Percentiles rank a stretch among this genome's conserved stretches.
These are phyloP conservation scores for Perccottus glenii DNA, from an alignment of 2,113 vertebrate genomes.

Conservation along the genomic window DNA sequence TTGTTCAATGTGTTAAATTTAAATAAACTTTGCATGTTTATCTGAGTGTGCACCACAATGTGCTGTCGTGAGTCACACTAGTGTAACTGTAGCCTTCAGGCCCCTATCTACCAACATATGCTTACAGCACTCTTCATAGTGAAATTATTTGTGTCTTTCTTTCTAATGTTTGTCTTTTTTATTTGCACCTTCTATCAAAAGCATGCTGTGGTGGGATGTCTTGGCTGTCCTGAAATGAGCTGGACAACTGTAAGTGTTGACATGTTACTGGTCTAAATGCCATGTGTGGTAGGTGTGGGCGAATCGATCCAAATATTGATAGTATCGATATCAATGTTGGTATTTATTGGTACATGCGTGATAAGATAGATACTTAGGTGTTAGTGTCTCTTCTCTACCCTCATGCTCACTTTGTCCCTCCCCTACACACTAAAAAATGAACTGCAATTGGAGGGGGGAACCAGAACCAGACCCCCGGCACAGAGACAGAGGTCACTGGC, in stretches of 20 bases:
- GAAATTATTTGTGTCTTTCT: no score
- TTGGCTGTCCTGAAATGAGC: slow-evolving; percentile 3
- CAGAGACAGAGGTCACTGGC: no score
- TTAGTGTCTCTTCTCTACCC: no score
- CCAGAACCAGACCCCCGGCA: no score
- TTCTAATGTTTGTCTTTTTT: slow-evolving; percentile 22
- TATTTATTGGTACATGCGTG: no score
- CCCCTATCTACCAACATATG: slow-evolving; percentile 69
- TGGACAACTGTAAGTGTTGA: slow-evolving; percentile 11
- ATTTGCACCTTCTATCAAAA: background rate
- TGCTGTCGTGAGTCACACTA: slow-evolving; percentile 39
- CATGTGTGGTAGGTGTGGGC: background rate
- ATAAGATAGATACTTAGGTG: no score
- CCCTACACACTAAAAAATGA: no score
- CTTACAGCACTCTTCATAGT: no score
- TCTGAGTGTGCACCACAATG: slow-evolving; percentile 40
- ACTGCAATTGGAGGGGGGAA: no score
- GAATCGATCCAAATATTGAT: no score
- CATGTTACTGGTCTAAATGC: slow-evolving; percentile 1
- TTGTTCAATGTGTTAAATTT: slow-evolving; percentile 19
- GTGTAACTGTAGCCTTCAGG: slow-evolving; percentile 70
- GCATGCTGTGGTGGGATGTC: slow-evolving; percentile 22
- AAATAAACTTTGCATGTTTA: slow-evolving; percentile 55
- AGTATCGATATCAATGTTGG: no score
- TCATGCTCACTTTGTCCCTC: no score